These are phyloP conservation scores for Vombatus ursinus DNA, from an alignment of 2,113 vertebrate genomes.

Conservation along the genomic window DNA sequence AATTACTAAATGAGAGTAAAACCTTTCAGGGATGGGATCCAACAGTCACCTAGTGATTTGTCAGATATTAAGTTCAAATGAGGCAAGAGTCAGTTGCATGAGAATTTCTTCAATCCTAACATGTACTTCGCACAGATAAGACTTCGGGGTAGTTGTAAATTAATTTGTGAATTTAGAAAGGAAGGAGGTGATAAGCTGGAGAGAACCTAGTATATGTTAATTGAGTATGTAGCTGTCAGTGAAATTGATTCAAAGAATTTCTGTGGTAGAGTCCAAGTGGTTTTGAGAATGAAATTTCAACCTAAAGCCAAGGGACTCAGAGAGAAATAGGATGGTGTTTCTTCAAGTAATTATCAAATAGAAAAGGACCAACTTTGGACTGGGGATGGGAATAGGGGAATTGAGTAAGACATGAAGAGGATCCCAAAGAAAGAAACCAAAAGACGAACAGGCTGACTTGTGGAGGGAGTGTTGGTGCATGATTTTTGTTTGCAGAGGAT, in stretches of 20 bases:
- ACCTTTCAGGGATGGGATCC: not conserved
- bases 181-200: not conserved
- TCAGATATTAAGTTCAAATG: not conserved
- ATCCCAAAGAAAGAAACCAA: not conserved
- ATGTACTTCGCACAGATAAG: not conserved
- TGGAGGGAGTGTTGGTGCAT: too few relatives aligned
- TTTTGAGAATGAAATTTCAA: not conserved
- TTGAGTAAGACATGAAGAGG: not conserved
- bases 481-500: too few relatives aligned
- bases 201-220: not conserved
- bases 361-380: not conserved
- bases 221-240: not conserved
- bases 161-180: not conserved
- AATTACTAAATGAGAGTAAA: not conserved
- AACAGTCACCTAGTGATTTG: not conserved
- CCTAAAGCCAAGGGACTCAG: not conserved
- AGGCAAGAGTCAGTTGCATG: not conserved
- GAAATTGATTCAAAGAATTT: not conserved
- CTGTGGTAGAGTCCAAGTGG: not conserved
- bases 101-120: not conserved
- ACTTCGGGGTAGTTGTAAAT: not conserved
- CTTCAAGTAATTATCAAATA: not conserved
- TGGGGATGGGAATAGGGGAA: not conserved
- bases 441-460: not conserved
- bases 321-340: not conserved